Conservation (phyloP, 1,140 invertebrate species). For the Philotrypesis tridentata region DNA sequence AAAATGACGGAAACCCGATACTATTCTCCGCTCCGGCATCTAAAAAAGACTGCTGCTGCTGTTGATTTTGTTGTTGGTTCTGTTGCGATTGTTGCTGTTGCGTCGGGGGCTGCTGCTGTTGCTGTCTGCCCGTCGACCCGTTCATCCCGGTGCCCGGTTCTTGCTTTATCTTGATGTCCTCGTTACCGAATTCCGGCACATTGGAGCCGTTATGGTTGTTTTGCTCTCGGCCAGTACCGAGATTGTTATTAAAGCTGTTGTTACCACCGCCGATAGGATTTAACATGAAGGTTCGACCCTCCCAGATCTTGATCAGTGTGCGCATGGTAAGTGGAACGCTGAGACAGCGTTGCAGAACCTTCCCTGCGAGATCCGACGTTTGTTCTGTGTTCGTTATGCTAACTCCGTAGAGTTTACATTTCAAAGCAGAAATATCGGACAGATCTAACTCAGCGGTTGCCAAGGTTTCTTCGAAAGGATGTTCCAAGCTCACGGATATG, state of each 20-base stretch:
- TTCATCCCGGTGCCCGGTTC: slow-evolving; percentile 71
- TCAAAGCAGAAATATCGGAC: slow-evolving; percentile 83
- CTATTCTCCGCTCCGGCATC: slow-evolving; percentile 75
- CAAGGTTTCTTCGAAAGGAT: slow-evolving; percentile 93
- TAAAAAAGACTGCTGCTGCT: slow-evolving; percentile 74
- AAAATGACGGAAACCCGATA: slow-evolving; percentile 75
- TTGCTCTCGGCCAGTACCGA: slow-evolving; percentile 62
- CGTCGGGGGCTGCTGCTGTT: slow-evolving; percentile 59
- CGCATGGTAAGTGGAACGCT: slow-evolving; percentile 92
- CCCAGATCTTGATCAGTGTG: slow-evolving; percentile 75
- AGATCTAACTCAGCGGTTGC: slow-evolving; percentile 93
- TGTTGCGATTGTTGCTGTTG: slow-evolving; percentile 53
- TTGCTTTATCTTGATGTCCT: slow-evolving; percentile 75
- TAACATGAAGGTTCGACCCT: slow-evolving; percentile 67
- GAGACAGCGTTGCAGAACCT: slow-evolving; percentile 91
- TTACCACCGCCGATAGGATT: slow-evolving; percentile 68
- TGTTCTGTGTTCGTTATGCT: slow-evolving; percentile 75
- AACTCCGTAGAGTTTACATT: slow-evolving; percentile 78
- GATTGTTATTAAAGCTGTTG: slow-evolving; percentile 68
- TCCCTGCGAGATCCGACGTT: slow-evolving; percentile 85
- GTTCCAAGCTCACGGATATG: slow-evolving; percentile 92
- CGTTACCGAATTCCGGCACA: slow-evolving; percentile 73
- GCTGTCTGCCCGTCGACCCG: slow-evolving; percentile 63
- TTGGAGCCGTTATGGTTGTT: slow-evolving; percentile 67
- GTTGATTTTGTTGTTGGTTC: slow-evolving; percentile 61